These are phyloP conservation scores for pig (Sus scrofa) DNA, from an alignment of 2,113 vertebrate species.

Conservation along the genomic window DNA sequence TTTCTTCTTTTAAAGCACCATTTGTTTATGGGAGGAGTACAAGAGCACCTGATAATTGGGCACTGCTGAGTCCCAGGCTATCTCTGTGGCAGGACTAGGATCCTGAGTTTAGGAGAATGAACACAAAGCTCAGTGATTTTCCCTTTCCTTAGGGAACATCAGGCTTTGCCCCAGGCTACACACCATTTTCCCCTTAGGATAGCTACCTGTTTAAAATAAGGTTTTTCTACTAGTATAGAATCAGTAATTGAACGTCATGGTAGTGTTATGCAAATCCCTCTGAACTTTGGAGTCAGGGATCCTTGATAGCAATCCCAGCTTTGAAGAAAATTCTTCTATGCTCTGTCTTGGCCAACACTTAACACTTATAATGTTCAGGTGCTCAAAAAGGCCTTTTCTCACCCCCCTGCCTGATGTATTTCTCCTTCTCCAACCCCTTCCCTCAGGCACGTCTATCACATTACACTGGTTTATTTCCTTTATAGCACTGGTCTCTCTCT, in stretches of 20 bases:
- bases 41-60: neutral
- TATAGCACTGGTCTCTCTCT: neutral
- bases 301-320: neutral
- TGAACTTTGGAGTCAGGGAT: neutral
- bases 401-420: neutral
- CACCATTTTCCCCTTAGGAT: neutral
- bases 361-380: neutral
- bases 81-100: neutral
- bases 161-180: neutral
- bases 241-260: neutral
- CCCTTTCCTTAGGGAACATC: neutral
- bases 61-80: neutral
- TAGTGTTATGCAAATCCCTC: neutral
- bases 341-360: neutral
- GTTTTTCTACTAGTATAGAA: neutral
- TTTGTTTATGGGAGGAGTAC: neutral
- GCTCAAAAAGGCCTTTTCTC: neutral
- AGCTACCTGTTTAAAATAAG: neutral
- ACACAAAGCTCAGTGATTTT: neutral
- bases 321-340: neutral
- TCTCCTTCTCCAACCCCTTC: neutral
- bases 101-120: neutral
- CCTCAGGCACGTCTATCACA: neutral
- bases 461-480: neutral
- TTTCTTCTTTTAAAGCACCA: conserved; percentile 36